Base-by-base conservation (phyloP, 2,113 vertebrate species). In the Gavia stellata region DNA sequence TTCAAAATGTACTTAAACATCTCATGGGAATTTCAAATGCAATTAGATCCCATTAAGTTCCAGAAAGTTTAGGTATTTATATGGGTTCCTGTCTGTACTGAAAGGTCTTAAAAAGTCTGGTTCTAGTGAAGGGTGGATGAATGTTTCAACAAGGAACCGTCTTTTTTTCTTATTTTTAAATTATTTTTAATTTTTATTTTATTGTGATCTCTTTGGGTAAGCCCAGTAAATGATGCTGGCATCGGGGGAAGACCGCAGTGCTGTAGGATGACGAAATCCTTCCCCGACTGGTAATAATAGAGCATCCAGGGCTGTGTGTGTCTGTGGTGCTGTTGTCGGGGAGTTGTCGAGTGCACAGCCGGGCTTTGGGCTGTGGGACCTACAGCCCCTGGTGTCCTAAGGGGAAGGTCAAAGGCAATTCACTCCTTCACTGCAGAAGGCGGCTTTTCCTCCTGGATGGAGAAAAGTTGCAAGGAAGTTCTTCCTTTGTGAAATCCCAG, bases 221-320 rank as follows among this genome's bases (percentile, higher is more conserved):
- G 62, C 28, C 0, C 2, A 44, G 33, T 11, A 5, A 29, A 17
- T 10, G 19, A 3, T 4, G 2, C 12, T 70, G 71, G 42, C 24
- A 4, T 53, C 45, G 18, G 5, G 8, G 45, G 47, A 4, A 53
- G n/a, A 25, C 23, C 2, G 1, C 0, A 4, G 36, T 10, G 59
- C 33, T 56, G 3, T 5, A 10, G 23, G 17, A 33, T 10, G 20
- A 26, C 6, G 3, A 67, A 95, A 71, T 62, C 56, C 12, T 42
- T 28, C 61, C 62, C 31, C 0, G 7, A 0, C 3, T 42, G 45
- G 65, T 29, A 42, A 0, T 29, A 42, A 0, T 2, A 14, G 38
- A 36, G 23, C 8, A 5, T 10, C 47, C 74, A 14, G 83, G 24
- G 14, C 65, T 17, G 3, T 29, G 29, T 15, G 12, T 6, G 47